Conservation (phyloP, 2,888 invertebrate species). For the Pyrrhosoma nymphula region DNA sequence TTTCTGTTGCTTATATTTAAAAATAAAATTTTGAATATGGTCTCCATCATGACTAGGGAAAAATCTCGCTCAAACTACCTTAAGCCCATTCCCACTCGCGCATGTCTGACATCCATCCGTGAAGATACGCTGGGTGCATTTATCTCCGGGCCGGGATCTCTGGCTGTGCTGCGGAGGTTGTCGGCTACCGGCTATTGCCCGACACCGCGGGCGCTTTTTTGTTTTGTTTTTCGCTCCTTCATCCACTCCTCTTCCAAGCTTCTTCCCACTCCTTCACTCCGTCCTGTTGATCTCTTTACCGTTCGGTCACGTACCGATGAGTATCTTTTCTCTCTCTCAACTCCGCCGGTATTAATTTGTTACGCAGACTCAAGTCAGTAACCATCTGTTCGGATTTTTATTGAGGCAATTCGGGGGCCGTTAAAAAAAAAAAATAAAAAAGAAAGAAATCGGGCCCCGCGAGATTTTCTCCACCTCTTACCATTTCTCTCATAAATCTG, state of each 20-base stretch:
- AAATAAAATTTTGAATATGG: too few species aligned
- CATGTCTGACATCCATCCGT: too few species aligned
- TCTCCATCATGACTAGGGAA: too few species aligned
- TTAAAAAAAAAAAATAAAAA: too few species aligned
- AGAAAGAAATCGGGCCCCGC: not conserved
- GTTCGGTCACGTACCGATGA: constrained; percentile 1
- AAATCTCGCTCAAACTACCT: too few species aligned
- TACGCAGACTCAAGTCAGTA: constrained; percentile 33
- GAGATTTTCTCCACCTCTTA: not conserved
- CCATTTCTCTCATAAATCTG: constrained; percentile 18
- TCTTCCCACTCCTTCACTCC: not conserved
- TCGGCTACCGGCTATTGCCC: too few species aligned
- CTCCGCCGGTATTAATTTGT: constrained; percentile 18
- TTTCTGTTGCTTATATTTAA: too few species aligned
- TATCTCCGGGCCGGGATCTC: too few species aligned
- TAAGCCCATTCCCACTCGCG: too few species aligned
- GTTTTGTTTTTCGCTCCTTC: constrained; percentile 7
- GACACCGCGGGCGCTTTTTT: not conserved
- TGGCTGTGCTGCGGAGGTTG: too few species aligned
- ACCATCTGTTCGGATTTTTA: constrained; percentile 39
- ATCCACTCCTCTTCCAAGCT: not conserved
- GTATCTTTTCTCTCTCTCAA: not conserved
- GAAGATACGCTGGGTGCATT: too few species aligned
- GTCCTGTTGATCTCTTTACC: constrained; percentile 18
- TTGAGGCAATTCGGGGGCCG: constrained; percentile 27